phyloP scores from a whole-genome alignment of 2,797 vertebrate genomes.

The Hybognathus amarus region DNA sequence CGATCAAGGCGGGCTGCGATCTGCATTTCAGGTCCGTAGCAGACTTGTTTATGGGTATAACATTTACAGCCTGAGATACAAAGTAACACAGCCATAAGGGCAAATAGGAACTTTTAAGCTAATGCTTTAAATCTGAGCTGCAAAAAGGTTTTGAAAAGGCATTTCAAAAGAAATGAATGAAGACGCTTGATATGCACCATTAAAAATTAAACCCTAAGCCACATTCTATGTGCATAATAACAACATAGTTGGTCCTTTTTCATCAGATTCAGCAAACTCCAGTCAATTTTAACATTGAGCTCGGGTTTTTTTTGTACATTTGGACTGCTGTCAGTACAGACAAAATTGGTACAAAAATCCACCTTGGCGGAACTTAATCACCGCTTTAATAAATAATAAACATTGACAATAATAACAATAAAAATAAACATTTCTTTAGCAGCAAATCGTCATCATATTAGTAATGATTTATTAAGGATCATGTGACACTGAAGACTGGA shows the following conservation, averaged over 20 bases:
- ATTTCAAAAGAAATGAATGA: background rate
- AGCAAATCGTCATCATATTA: too few species aligned
- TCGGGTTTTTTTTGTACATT: too few species aligned
- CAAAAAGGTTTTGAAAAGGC: background rate
- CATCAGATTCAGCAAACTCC: background rate
- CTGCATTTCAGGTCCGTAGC: constrained; percentile 39
- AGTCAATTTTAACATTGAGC: too few species aligned
- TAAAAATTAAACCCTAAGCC: background rate
- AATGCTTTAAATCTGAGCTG: constrained; percentile 4
- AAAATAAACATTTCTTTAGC: too few species aligned
- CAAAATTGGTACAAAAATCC: too few species aligned
- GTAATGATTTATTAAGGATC: too few species aligned
- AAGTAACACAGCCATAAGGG: constrained; percentile 20
- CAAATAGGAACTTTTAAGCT: constrained; percentile 6
- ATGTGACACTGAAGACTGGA: too few species aligned
- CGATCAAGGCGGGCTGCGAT: constrained; percentile 40
- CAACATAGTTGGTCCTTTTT: background rate
- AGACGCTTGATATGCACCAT: background rate
- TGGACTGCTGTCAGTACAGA: too few species aligned
- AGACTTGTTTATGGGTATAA: constrained; percentile 32
- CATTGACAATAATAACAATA: too few species aligned
- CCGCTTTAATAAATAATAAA: too few species aligned
- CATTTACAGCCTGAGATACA: constrained; percentile 44
- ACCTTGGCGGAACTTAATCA: too few species aligned
- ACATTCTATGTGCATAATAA: background rate